Evolutionary conservation across 2,113 vertebrate species (phyloP).

Genomic region (Myotis yumanensis): DNA sequence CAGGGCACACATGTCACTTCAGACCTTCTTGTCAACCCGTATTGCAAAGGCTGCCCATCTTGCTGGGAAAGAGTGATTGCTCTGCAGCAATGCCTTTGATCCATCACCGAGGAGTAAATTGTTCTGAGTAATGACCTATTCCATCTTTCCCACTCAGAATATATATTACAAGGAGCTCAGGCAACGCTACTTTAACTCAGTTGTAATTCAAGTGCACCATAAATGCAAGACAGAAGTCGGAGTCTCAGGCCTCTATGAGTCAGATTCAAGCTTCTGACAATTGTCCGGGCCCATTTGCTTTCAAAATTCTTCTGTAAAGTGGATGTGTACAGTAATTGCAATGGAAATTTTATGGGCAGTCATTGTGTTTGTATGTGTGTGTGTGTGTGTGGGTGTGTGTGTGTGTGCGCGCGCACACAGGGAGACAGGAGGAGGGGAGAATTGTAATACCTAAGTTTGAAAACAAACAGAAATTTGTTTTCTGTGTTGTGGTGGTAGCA

Average conservation of each 20-base stretch:
- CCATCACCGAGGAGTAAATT: constrained; percentile 40
- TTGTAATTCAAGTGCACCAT: constrained; percentile 62
- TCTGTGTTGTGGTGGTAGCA: not conserved
- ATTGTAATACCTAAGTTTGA: constrained; percentile 23
- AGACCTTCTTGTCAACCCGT: constrained; percentile 62
- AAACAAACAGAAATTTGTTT: constrained; percentile 45
- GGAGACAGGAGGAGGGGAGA: not conserved
- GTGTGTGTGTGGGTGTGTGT: not conserved
- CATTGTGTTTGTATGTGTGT: not conserved
- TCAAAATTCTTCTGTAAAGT: constrained; percentile 16
- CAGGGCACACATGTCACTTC: constrained; percentile 71
- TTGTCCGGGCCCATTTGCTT: not conserved
- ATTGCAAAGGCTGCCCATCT: constrained; percentile 64
- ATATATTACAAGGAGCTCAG: constrained; percentile 57
- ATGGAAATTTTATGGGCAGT: not conserved
- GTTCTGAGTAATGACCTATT: constrained; percentile 72
- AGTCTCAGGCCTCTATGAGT: not conserved
- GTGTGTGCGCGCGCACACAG: too few relatives aligned
- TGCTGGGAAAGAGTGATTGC: constrained; percentile 52
- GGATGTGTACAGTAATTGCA: not conserved
- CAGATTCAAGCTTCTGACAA: constrained; percentile 35
- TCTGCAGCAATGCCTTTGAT: constrained; percentile 58
- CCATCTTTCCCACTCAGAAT: constrained; percentile 44
- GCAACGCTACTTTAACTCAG: constrained; percentile 59
- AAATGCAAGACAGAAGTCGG: constrained; percentile 12